Percentiles rank a stretch among this genome's conserved stretches.
phyloP scores from a whole-genome alignment of 2,888 invertebrate genomes.

The Pterostichus niger region DNA sequence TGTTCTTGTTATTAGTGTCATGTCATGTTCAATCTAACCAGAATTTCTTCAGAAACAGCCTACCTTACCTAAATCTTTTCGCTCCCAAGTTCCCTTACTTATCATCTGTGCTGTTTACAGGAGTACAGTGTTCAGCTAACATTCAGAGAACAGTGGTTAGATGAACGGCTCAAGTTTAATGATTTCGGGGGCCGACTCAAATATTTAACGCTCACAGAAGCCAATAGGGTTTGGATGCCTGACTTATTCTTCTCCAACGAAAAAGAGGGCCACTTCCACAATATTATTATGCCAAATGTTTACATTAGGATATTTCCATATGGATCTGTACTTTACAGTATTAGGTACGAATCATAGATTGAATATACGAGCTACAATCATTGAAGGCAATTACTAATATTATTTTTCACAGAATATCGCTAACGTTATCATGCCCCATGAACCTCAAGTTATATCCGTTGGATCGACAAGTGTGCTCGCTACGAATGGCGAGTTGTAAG shows the following conservation, averaged over 20 bases:
- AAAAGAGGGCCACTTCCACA: slow-evolving; percentile 98
- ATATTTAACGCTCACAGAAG: slow-evolving; percentile 95
- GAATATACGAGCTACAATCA: neutral
- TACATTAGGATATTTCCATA: slow-evolving; percentile 97
- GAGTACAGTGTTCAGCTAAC: slow-evolving; percentile 99
- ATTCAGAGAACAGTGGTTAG: slow-evolving; percentile 98
- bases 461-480: slow-evolving; percentile 96
- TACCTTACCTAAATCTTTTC: slow-evolving; percentile 13
- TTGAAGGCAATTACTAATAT: slow-evolving; percentile 14
- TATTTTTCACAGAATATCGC: slow-evolving; percentile 87
- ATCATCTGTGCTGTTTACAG: slow-evolving; percentile 80
- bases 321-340: slow-evolving; percentile 97
- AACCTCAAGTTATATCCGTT: slow-evolving; percentile 97
- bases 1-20: slow-evolving; percentile 30
- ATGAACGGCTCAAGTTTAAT: slow-evolving; percentile 93
- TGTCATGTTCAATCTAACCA: slow-evolving; percentile 53
- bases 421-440: slow-evolving; percentile 98
- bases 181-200: slow-evolving; percentile 93
- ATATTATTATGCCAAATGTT: slow-evolving; percentile 98
- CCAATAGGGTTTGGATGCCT: slow-evolving; percentile 98
- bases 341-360: slow-evolving; percentile 81
- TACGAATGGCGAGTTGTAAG: slow-evolving; percentile 98
- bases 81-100: neutral
- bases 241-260: slow-evolving; percentile 99
- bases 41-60: slow-evolving; percentile 38